Evolutionary conservation across 2,113 vertebrate species (phyloP), one percentile per base, ranked within the genome.

Genomic region (Lampris megalopsis): DNA sequence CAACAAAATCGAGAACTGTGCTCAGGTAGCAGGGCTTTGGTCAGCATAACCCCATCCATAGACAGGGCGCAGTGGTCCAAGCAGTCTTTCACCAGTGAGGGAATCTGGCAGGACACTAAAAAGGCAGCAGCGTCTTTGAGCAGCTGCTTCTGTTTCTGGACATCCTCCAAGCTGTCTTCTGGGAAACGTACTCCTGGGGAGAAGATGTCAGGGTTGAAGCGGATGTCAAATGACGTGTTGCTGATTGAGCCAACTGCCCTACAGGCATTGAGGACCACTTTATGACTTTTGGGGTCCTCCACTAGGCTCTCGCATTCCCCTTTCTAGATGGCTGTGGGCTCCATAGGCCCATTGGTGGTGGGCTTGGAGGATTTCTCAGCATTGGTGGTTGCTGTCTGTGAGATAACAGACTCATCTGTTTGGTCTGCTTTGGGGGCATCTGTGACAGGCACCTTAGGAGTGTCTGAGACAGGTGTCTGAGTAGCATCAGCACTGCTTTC

Each of bases 171-270:
- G 69, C 94, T 94, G 0, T 96, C 94, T 0, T 98, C 97, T 0
- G 97, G 97, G 86, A 99, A 99, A 64, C 94, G 96, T 67, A 99
- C 98, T 3, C 97, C 98, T 90, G 98, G 98, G 0, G 98, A 99
- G 92, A 98, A 99, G 89, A 99, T 97, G 84, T 99, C 98, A 0
- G 97, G 97, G 90, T 99, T 99, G 92, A 99, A 99, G 72, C 97
- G 97, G 60, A 99, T 99, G 64, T 99, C 98, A 0, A 99, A 99
- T 0, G 97, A 97, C 0, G 94, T 96, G 91, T 93, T 95, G 79
- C 97, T 98, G 84, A 98, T 95, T 79, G 98, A 99, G 69, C 98
- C 97, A 0, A 99, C 98, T 0, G 98, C 97, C 86, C 96, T 98
- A 93, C 98, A 99, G 0, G 98, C 98, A 0, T 99, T 99, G 7